Conservation (phyloP, 1,140 invertebrate genomes). For the Dreissena rostriformis region DNA sequence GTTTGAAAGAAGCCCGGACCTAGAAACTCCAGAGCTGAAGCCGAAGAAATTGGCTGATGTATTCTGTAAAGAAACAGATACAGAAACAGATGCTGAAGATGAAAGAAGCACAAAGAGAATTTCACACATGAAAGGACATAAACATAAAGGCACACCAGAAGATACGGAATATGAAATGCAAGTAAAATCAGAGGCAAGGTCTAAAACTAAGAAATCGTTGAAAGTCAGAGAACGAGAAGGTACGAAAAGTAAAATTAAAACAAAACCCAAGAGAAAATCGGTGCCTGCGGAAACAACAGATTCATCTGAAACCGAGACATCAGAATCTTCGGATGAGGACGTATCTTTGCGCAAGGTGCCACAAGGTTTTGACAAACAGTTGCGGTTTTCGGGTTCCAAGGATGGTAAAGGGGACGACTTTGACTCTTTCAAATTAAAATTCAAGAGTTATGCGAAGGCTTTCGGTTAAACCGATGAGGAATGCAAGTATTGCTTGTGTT, state of each 20-base stretch:
- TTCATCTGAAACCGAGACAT: neutral
- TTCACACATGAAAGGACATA: neutral
- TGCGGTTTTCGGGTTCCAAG: neutral
- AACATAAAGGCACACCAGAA: neutral
- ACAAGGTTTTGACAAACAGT: constrained; percentile 18
- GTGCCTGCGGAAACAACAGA: neutral
- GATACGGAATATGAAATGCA: neutral
- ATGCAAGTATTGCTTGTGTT: constrained; percentile 3
- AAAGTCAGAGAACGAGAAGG: too few relatives aligned
- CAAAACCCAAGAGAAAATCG: neutral
- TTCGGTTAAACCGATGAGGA: constrained; percentile 15
- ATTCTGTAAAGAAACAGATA: neutral
- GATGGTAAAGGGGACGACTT: constrained; percentile 20
- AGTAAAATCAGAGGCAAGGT: neutral
- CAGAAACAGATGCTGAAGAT: neutral
- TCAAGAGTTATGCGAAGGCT: constrained; percentile 12
- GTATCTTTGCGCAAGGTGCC: constrained; percentile 15
- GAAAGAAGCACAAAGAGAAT: neutral
- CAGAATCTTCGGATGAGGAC: neutral
- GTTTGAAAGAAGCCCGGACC: neutral
- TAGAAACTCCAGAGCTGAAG: neutral
- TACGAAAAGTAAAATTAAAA: neutral
- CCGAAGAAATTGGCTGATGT: neutral
- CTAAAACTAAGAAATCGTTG: neutral
- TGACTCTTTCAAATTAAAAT: constrained; percentile 15